A percentile compares a stretch with the other conserved stretches of the same genome.
phyloP scores from a whole-genome alignment of 2,113 vertebrate genomes.

The Gambusia affinis region DNA sequence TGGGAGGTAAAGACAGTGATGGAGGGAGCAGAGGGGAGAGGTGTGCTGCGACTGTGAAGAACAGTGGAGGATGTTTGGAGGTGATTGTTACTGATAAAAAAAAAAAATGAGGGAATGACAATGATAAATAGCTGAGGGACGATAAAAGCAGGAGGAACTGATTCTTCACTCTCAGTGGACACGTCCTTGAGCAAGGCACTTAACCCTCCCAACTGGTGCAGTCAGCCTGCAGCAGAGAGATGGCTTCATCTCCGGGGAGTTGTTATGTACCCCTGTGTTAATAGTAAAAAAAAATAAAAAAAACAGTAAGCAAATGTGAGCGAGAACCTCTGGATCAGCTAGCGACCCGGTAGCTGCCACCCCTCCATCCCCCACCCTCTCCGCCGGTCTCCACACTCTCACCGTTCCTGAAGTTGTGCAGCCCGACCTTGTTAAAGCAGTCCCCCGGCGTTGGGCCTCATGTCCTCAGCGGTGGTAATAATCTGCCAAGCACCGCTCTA shows the following conservation, averaged over 20 bases:
- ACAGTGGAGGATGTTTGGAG: conserved; percentile 49
- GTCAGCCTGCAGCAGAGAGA: conserved; percentile 19
- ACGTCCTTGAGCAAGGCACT: conserved; percentile 69
- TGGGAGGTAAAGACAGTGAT: conserved; percentile 31
- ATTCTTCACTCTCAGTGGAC: conserved; percentile 44
- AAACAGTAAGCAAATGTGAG: background rate
- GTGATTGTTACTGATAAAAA: conserved; percentile 35
- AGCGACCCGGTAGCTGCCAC: background rate
- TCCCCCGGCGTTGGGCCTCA: background rate
- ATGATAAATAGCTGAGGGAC: conserved; percentile 41
- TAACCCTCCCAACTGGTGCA: conserved; percentile 37
- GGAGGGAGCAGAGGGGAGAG: conserved; percentile 23
- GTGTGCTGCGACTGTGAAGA: conserved; percentile 16
- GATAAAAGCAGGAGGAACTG: conserved; percentile 6
- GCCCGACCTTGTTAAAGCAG: background rate
- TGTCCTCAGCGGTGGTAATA: background rate
- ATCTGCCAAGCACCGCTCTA: background rate
- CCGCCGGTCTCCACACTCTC: background rate
- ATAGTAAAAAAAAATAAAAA: background rate
- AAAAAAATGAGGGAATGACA: conserved; percentile 28
- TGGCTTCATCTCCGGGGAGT: background rate
- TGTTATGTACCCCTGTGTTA: background rate
- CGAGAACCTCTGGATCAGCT: background rate
- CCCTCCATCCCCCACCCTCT: too few relatives aligned
- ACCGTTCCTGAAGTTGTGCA: background rate